Base-by-base conservation (phyloP, 2,113 vertebrate species). In the Hippocampus mohnikei region DNA sequence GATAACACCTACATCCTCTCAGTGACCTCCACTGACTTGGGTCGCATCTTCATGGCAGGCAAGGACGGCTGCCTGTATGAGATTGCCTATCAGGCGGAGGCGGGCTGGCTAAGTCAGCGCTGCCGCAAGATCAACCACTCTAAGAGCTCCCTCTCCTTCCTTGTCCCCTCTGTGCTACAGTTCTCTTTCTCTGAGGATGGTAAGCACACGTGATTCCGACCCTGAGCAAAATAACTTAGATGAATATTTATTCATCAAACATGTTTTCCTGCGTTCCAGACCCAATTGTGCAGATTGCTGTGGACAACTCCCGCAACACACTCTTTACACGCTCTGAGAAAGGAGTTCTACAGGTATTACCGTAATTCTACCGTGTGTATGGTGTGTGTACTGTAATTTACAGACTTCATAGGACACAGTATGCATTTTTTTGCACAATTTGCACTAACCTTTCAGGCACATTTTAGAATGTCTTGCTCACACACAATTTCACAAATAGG, bases 111-210 rank as follows among this genome's bases (percentile, higher is more conserved):
- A 82, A 98, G 94, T 78, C 97, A 98, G 72, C 93, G 96, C 42
- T 99, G 96, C 82, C 89, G 94, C 75, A 99, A 98, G 89, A 98
- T 99, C 74, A 99, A 99, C 88, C 97, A 99, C 87, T 99, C 97
- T 5, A 98, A 97, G 88, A 96, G 96, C 21, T 71, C 92, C 0
- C 88, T 99, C 67, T 98, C 96, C 73, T 98, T 98, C 82, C 95
- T 99, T 37, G 68, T 99, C 73, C 97, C 97, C 20, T 97, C 97
- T 0, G 88, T 98, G 72, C 92, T 99, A 5, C 96, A 98, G 71
- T 99, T 98, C 81, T 95, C 95, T 0, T 98, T 99, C 76, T 98
- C 96, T 62, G 96, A 99, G 86, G 97, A 98, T 65, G 97, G 97
- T 98, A 76, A 88, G 94, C 5, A 33, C 27, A 33, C 3, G 11